These are phyloP conservation scores for Carcinoscorpius rotundicauda DNA, from an alignment of 1,140 invertebrate species.

Conservation along the genomic window DNA sequence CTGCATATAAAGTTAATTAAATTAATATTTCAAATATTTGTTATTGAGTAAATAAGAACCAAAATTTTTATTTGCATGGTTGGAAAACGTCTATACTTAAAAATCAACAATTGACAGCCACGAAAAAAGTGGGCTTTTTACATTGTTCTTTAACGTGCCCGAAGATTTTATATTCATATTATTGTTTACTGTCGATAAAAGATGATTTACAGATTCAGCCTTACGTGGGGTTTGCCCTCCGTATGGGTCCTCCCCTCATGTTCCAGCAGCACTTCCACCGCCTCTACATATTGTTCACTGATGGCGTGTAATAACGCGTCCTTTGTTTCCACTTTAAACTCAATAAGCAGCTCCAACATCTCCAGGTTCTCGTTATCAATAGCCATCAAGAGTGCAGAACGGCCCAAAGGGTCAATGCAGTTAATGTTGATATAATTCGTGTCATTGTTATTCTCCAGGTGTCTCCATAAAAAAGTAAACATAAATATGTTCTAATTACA, in stretches of 20 bases:
- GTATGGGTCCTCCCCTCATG: constrained; percentile 74
- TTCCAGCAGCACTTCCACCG: constrained; percentile 86
- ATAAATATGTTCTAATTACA: too few species aligned
- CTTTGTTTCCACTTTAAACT: constrained; percentile 70
- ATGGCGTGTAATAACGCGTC: constrained; percentile 93
- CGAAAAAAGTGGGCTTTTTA: too few species aligned
- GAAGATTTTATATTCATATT: too few species aligned
- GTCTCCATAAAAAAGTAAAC: not conserved
- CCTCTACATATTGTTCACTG: constrained; percentile 95
- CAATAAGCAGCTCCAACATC: constrained; percentile 92
- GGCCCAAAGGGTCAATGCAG: constrained; percentile 88
- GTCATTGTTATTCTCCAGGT: constrained; percentile 2
- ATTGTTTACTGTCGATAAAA: not conserved
- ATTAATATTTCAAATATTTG: too few species aligned
- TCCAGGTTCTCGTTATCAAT: constrained; percentile 99
- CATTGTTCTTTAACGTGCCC: too few species aligned
- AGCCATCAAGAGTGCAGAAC: constrained; percentile 84
- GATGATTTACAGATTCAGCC: constrained; percentile 26
- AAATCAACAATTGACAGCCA: too few species aligned
- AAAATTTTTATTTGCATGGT: too few species aligned
- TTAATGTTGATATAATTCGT: constrained; percentile 65
- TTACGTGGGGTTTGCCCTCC: constrained; percentile 64
- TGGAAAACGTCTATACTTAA: too few species aligned
- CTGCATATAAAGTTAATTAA: too few species aligned
- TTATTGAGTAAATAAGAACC: too few species aligned